Evolutionary conservation across 2,113 vertebrate genomes (phyloP).

Genomic region (Chunga burmeisteri): DNA sequence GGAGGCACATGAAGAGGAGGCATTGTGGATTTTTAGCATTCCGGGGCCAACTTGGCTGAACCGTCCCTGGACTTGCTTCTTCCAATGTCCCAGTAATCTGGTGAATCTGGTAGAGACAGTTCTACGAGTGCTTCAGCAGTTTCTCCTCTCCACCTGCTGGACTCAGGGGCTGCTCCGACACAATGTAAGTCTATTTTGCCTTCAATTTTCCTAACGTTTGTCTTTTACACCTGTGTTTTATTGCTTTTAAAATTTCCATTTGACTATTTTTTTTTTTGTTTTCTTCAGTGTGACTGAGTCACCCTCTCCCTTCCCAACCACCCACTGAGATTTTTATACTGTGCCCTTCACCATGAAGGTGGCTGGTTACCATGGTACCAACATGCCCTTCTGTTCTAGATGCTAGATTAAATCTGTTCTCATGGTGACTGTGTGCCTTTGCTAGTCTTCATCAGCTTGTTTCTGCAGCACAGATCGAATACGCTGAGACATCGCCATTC

Average conservation of each 20-base stretch:
- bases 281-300: constrained; percentile 15
- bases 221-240: background rate
- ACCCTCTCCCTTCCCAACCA: constrained; percentile 30
- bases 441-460: background rate
- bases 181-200: constrained; percentile 19
- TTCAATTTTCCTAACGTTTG: rapidly evolving
- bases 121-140: background rate
- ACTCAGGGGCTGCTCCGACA: background rate
- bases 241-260: background rate
- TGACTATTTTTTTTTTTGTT: background rate
- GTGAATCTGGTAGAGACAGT: background rate
- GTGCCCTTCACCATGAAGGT: constrained; percentile 45
- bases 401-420: constrained; percentile 50
- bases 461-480: background rate
- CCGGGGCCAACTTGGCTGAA: background rate
- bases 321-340: background rate
- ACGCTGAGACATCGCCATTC: background rate
- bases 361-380: constrained; percentile 61
- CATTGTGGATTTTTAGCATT: background rate
- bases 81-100: background rate
- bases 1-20: constrained; percentile 1
- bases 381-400: constrained; percentile 56
- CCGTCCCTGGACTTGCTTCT: background rate
- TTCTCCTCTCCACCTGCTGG: background rate
- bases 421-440: constrained; percentile 47